Evolutionary conservation across 2,113 vertebrate species (phyloP), one percentile per base, ranked within the genome.

Genomic region (Bambusicola thoracicus): DNA sequence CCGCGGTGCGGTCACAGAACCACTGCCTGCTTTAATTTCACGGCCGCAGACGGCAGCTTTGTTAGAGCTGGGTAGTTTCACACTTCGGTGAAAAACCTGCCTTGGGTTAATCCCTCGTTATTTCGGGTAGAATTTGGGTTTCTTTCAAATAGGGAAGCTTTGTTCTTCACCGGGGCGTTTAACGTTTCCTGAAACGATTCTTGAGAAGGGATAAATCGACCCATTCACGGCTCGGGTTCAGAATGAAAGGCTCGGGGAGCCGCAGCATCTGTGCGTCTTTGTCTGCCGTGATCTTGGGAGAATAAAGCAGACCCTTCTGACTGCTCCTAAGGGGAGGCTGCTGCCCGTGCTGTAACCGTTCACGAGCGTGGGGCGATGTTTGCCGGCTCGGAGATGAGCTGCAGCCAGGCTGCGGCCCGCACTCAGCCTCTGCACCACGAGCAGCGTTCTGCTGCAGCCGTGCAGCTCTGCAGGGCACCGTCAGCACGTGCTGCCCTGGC

Each of bases 231-330:
- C 46, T 65, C 70, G 80, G 89, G 87, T 88, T 84, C 84, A 79
- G 93, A 86, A 56, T 68, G 75, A 63, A 63, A 40, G 61, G 11
- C 85, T 94, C 36, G 48, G 94, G 87, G 91, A 94, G 51, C 34
- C 25, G 91, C 91, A 86, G 90, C 90, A 90, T 93, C 93, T 95
- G 91, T 65, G 81, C 85, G 80, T 86, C 94, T 93, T 92, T 91
- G 85, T 96, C 87, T 94, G 75, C 61, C 81, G 32, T 29, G 87
- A 78, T 94, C 93, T 86, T 86, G 55, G 89, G 89, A 77, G 93
- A 83, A 55, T 34, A 88, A 90, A 91, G 87, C 85, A 93, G 69
- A 65, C 14, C 25, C 86, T 96, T 93, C 76, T 81, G 18, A 75
- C 78, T 86, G 43, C 90, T 85, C 80, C 61, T 83, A 90, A 84